A percentile compares a stretch with the other conserved stretches of the same genome.
These are phyloP conservation scores for Vipera ursinii DNA, from an alignment of 2,797 vertebrate species.

Conservation along the genomic window DNA sequence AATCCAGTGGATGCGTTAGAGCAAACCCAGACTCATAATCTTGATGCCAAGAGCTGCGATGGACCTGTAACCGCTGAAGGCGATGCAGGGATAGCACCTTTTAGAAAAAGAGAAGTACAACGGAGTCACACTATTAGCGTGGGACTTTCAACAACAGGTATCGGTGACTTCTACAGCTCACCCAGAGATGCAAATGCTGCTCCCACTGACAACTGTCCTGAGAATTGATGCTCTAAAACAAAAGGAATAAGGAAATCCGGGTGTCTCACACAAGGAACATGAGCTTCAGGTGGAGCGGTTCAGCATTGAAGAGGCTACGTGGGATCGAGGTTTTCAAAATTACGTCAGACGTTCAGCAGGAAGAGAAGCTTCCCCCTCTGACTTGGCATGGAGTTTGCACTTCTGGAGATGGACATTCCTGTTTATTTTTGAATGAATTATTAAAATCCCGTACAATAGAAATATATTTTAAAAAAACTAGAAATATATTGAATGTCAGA, in stretches of 20 bases:
- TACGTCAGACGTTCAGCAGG: slow-evolving; percentile 33
- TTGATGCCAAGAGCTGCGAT: not conserved
- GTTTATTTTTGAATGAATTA: slow-evolving; percentile 5
- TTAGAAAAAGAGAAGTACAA: slow-evolving; percentile 36
- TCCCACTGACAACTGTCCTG: slow-evolving; percentile 15
- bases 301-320: not conserved
- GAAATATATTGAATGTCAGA: not conserved
- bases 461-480: slow-evolving; percentile 5
- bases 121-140: slow-evolving; percentile 63
- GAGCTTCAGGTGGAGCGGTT: not conserved
- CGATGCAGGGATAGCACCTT: not conserved
- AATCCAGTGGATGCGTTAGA: slow-evolving; percentile 42
- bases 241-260: slow-evolving; percentile 7
- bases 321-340: slow-evolving; percentile 4
- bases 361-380: not conserved
- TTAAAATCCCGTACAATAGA: not conserved
- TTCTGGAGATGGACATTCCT: slow-evolving; percentile 21
- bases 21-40: slow-evolving; percentile 8
- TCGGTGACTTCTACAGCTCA: not conserved
- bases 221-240: not conserved
- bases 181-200: slow-evolving; percentile 18
- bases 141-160: slow-evolving; percentile 6
- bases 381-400: slow-evolving; percentile 33
- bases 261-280: slow-evolving; percentile 23
- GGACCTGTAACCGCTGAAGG: not conserved